Evolutionary conservation across 2,888 invertebrate species (phyloP), one percentile per base, ranked within the genome.

Genomic region (Anoncus sp.): DNA sequence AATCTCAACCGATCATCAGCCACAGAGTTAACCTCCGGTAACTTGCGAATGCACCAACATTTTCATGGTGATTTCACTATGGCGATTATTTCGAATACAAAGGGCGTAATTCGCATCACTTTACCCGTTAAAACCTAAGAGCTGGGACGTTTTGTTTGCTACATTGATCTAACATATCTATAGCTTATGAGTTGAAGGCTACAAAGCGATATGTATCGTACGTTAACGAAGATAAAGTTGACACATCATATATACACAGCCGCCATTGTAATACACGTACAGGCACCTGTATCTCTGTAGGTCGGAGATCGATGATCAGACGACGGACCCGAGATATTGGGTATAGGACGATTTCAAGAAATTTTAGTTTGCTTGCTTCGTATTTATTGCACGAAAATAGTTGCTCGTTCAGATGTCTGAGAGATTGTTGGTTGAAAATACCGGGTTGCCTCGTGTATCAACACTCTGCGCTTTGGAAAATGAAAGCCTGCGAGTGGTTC

Each of bases 291-390:
- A 65, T 74, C 55, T 51, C 55, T 71, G 35, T 70, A 45, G 72
- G 63, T 72, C 72, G 65, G 77, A 75, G 77, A 72, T 80, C 70
- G 62, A 57, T 67, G 75, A 70, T 72, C 38, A 27, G 45, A 73
- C 53, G 45, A 53, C 43, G 16, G 16, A 43, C 5, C 43, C 9
- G 18, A 55, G 20, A n/a, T 38, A 63, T 22, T n/a, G 22, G 27
- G 9, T 16, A 22, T 35, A 24, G 27, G 6, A 10, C 27, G 45
- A 43, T 69, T 59, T 35, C 10, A 24, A 55, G 45, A 22, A 38
- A 31, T 43, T 77, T 62, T 24, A 1, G 10, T n/a, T 18, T 12
- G 35, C 12, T 35, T 45, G 43, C 9, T 65, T 22, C 12, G 3
- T 43, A 45, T 40, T 27, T 60, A 60, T 60, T 60, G 43, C 60